Base-by-base conservation (phyloP, 2,113 vertebrate genomes). In the Bostrychus sinensis region DNA sequence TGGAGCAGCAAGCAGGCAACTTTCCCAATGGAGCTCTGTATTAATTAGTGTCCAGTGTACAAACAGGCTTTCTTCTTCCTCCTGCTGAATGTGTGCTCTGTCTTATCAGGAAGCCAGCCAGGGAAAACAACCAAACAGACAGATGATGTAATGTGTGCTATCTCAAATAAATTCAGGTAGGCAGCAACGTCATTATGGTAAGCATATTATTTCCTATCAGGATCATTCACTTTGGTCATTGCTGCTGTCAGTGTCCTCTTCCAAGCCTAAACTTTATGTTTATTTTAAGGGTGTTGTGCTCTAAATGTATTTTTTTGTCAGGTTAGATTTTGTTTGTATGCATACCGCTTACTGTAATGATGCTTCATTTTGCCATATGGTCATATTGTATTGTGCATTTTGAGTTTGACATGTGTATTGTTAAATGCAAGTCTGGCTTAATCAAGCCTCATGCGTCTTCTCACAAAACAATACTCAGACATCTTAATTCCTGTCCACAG, bases 31-130 rank as follows among this genome's bases (percentile, higher is more conserved):
- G 77, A 91, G 69, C 85, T 41, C 79, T 83, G 86, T 91, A 89
- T 91, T 91, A 89, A 92, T 92, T 90, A 92, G 84, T 82, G 90
- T 86, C 84, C 79, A 82, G 79, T 76, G 62, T 75, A 83, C 83
- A 89, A 86, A 84, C 80, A 80, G 77, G 81, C 76, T 80, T 79
- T 82, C 80, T 86, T 72, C 12, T 48, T 48, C 73, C 72, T 65
- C 60, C 54, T 75, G 67, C 78, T 83, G 74, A 86, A 89, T 79
- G 74, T 62, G 20, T 78, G 75, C 62, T 73, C 68, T 81, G 64
- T 82, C 72, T 90, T 87, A 89, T 90, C 86, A 82, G 74, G 62
- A 74, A 66, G 37, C 64, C 77, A 80, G 77, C 77, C 65, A 65
- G 69, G 56, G 56, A 67, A 70, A 80, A 81, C 75, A 75, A 76